A percentile compares a stretch with the other conserved stretches of the same genome.
Conservation (phyloP, 2,888 invertebrate species). For the Tineola bisselliella region DNA sequence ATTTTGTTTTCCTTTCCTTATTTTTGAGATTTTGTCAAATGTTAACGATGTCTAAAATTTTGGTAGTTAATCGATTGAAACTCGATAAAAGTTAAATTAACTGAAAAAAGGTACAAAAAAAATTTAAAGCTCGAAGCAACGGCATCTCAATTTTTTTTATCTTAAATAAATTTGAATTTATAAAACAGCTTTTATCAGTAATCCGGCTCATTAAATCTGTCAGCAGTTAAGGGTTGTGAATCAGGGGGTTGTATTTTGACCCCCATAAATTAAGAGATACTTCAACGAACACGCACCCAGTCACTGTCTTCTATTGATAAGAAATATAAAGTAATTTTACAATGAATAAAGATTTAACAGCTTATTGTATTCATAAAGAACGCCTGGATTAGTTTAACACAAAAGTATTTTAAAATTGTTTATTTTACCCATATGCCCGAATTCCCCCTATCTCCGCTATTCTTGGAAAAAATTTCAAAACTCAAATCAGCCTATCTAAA, state of each 20-base stretch:
- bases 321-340: background rate
- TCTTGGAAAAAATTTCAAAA: too few species aligned
- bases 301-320: background rate
- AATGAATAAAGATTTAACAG: too few species aligned
- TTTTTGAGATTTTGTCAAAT: too few species aligned
- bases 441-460: too few species aligned
- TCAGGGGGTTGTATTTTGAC: background rate
- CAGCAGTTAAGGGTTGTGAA: constrained; percentile 2
- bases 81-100: background rate
- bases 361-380: too few species aligned
- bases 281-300: background rate
- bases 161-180: background rate
- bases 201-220: background rate
- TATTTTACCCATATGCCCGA: too few species aligned
- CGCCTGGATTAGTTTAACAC: too few species aligned
- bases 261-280: background rate
- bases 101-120: background rate
- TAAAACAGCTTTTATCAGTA: background rate
- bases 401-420: too few species aligned
- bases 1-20: too few species aligned
- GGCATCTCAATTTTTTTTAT: background rate
- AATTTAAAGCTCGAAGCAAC: background rate
- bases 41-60: too few species aligned
- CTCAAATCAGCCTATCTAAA: background rate
- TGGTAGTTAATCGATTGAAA: too few species aligned